Percentiles rank a stretch among this genome's conserved stretches.
Evolutionary conservation across 2,888 invertebrate genomes (phyloP).

Genomic region (Eucera pruinosa): DNA sequence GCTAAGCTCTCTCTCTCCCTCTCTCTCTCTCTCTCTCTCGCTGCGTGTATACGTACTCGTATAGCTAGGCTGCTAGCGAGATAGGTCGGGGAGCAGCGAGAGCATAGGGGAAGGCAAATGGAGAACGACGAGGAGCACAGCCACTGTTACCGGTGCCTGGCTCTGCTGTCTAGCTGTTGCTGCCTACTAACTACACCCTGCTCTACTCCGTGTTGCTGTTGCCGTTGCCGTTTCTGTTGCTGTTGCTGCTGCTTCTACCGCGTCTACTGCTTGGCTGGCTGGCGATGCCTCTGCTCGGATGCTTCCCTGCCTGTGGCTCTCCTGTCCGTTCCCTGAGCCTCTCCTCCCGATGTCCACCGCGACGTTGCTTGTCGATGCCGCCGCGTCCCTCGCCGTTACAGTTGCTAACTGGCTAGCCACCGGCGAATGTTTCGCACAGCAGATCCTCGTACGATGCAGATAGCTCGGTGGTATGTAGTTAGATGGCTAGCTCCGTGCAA

Average conservation of each 20-base stretch:
- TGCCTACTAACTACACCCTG: conserved; percentile 44
- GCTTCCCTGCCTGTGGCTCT: conserved; percentile 27
- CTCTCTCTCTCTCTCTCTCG: too few species aligned
- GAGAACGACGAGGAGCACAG: conserved; percentile 55
- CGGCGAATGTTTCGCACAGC: conserved; percentile 36
- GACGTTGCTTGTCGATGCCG: too few species aligned
- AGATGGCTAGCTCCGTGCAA: conserved; percentile 61
- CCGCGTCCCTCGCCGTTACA: conserved; percentile 4
- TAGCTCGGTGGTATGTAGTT: conserved; percentile 41
- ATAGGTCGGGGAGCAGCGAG: conserved; percentile 39
- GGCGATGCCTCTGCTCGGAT: conserved; percentile 15
- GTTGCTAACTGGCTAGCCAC: conserved; percentile 11
- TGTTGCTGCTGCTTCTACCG: too few species aligned
- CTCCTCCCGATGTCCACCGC: too few species aligned
- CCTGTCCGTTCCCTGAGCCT: conserved; percentile 11
- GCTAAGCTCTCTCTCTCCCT: too few species aligned
- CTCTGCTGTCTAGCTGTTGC: conserved; percentile 48
- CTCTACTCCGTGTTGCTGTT: conserved; percentile 57
- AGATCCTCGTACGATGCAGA: too few species aligned
- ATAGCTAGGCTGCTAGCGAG: too few species aligned
- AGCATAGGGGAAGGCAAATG: conserved; percentile 61
- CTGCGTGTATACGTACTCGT: too few species aligned
- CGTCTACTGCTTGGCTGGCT: too few species aligned
- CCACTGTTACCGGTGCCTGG: too few species aligned
- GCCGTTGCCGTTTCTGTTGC: conserved; percentile 42